A percentile compares a stretch with the other conserved stretches of the same genome.
Conservation (phyloP, 2,797 vertebrate species). For the Macropus fuliginosus region DNA sequence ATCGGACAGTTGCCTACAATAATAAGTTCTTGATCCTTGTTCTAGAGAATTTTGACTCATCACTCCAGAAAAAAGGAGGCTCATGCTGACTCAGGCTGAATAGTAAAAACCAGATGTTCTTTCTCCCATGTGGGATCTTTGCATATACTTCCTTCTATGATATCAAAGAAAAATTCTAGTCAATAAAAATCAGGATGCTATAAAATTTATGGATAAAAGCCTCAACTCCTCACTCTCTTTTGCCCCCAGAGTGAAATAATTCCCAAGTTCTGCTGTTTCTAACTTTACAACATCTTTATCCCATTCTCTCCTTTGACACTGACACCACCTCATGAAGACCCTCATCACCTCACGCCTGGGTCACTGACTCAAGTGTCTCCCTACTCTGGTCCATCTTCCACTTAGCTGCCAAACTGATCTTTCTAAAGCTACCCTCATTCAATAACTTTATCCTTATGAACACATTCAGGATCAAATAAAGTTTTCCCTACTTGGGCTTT, state of each 20-base stretch:
- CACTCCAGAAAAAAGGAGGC: background rate
- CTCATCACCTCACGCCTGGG: background rate
- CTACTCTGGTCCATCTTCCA: background rate
- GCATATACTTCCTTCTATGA: fast-evolving
- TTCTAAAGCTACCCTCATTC: background rate
- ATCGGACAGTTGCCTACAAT: background rate
- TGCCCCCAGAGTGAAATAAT: background rate
- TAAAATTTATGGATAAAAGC: background rate
- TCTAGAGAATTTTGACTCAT: background rate
- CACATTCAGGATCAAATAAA: background rate
- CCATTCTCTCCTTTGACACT: background rate
- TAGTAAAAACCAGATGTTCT: too few relatives aligned
- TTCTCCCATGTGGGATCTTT: background rate
- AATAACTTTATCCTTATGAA: background rate
- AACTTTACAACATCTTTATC: background rate
- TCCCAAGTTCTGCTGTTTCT: background rate
- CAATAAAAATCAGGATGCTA: background rate
- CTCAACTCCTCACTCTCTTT: background rate
- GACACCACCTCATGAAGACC: background rate
- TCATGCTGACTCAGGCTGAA: background rate
- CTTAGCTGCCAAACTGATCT: background rate
- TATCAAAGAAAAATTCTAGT: background rate
- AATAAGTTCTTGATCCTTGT: background rate
- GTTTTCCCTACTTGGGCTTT: background rate
- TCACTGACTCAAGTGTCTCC: background rate